Percentiles rank a stretch among this genome's conserved stretches.
phyloP scores from a whole-genome alignment of 2,888 invertebrate species.

The Xestobium rufovillosum region DNA sequence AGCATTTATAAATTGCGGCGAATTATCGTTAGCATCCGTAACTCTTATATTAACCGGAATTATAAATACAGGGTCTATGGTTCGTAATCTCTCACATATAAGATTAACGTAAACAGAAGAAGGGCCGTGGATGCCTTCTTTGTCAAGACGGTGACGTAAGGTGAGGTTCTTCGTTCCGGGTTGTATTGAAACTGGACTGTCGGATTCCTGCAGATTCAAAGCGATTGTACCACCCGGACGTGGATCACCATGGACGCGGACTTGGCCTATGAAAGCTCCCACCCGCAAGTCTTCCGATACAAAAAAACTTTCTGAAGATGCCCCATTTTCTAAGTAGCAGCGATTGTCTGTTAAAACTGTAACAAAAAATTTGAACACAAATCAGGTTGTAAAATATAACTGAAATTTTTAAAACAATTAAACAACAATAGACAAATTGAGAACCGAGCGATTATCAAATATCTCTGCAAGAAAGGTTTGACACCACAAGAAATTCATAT shows the following conservation, averaged over 20 bases:
- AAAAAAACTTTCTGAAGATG: constrained; percentile 85
- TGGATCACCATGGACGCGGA: constrained; percentile 78
- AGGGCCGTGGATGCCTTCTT: constrained; percentile 76
- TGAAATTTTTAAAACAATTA: too few species aligned
- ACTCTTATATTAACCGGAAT: constrained; percentile 79
- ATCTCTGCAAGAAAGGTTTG: too few species aligned
- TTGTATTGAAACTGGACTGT: constrained; percentile 71
- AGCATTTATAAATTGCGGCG: constrained; percentile 72
- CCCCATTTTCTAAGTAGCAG: constrained; percentile 84
- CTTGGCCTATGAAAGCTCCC: constrained; percentile 69
- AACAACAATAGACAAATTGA: too few species aligned
- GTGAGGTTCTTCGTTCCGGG: constrained; percentile 75
- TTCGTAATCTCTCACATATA: constrained; percentile 72
- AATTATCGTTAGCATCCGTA: constrained; percentile 87
- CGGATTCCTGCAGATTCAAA: constrained; percentile 68
- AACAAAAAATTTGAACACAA: too few species aligned
- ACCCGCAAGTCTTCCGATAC: constrained; percentile 79
- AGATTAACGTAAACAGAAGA: constrained; percentile 81
- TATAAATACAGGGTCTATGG: constrained; percentile 60
- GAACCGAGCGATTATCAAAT: too few species aligned
- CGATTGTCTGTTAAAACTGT: constrained; percentile 73
- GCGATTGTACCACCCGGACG: constrained; percentile 68
- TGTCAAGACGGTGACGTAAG: constrained; percentile 69
- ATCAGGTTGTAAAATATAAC: too few species aligned
- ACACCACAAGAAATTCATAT: too few species aligned